Evolutionary conservation across 1,140 invertebrate species (phyloP).

Genomic region (Neotoxoptera formosana): DNA sequence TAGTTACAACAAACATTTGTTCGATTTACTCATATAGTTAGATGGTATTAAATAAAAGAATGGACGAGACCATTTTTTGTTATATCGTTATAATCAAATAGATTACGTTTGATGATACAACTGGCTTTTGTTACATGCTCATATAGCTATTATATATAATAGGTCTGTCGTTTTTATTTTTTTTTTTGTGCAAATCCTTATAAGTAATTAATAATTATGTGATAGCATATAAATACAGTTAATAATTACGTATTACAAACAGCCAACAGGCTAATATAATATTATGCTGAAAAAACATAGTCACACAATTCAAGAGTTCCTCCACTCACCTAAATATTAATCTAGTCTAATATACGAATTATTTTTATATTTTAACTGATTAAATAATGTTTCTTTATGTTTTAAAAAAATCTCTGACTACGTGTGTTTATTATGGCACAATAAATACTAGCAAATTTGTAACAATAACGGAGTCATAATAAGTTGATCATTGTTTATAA

Average conservation of each 20-base stretch:
- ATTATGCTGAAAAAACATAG: background rate
- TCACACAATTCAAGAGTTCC: background rate
- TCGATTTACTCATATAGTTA: background rate
- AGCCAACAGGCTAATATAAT: background rate
- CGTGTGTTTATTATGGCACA: background rate
- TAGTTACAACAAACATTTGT: background rate
- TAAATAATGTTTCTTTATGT: background rate
- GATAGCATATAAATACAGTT: background rate
- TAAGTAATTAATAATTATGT: background rate
- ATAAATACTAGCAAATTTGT: background rate
- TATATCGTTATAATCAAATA: background rate
- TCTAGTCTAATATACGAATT: background rate
- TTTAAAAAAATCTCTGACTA: background rate
- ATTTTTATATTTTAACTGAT: background rate
- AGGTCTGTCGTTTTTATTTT: background rate
- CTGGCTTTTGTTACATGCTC: background rate
- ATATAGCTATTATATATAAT: background rate
- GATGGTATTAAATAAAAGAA: background rate
- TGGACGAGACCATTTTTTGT: background rate
- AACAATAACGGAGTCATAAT: background rate
- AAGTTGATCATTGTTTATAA: conserved; percentile 2
- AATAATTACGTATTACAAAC: background rate
- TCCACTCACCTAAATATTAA: background rate
- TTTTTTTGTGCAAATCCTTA: background rate
- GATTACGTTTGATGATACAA: background rate